Evolutionary conservation across 2,113 vertebrate species (phyloP).

Genomic region (Apaloderma vittatum): DNA sequence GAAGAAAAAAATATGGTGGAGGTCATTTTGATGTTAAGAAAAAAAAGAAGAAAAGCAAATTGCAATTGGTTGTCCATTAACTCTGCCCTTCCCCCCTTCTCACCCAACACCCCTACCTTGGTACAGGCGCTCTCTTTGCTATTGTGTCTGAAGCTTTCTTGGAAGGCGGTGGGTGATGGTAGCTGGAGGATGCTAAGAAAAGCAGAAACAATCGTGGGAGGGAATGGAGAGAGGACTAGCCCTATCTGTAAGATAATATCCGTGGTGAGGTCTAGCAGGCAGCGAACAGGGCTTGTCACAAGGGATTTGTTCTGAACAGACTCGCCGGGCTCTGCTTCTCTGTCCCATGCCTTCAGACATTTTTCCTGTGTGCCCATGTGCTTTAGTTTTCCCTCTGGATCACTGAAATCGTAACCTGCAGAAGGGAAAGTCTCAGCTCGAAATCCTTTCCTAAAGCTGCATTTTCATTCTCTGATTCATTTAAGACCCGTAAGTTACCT

Average conservation of each 20-base stretch:
- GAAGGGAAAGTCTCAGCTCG: neutral
- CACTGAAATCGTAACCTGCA: neutral
- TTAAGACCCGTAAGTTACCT: neutral
- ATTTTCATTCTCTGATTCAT: neutral
- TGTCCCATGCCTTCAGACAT: neutral
- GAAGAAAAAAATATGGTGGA: constrained; percentile 73
- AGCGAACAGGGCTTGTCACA: neutral
- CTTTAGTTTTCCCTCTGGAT: neutral
- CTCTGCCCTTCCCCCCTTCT: neutral
- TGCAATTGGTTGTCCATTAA: neutral
- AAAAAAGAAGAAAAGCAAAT: neutral
- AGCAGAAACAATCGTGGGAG: neutral
- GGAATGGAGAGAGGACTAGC: neutral
- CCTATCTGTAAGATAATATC: neutral
- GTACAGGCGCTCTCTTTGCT: neutral
- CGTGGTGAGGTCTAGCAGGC: neutral
- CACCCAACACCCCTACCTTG: neutral
- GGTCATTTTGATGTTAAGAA: constrained; percentile 45
- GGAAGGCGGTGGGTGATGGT: neutral
- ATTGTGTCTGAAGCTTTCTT: neutral
- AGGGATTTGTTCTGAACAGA: neutral
- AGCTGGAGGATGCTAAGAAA: neutral
- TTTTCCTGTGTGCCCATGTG: neutral
- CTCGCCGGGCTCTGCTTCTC: neutral
- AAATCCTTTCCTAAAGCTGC: neutral